Percentiles rank a stretch among this genome's conserved stretches.
These are phyloP conservation scores for Drosophila picticornis DNA, from an alignment of 2,888 invertebrate genomes.

Conservation along the genomic window DNA sequence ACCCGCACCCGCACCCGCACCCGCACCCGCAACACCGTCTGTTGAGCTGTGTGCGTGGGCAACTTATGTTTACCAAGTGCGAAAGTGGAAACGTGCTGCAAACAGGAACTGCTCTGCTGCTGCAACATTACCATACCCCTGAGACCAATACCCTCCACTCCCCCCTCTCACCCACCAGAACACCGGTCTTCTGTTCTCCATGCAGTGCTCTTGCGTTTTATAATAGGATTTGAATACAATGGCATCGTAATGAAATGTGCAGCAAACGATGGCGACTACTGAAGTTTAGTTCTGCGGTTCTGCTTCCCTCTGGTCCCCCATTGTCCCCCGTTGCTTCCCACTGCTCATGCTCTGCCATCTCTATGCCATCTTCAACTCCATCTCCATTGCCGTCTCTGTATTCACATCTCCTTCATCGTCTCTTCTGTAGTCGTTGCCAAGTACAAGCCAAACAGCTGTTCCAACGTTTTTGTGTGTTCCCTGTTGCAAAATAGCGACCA, in stretches of 20 bases:
- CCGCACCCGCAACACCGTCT: not conserved
- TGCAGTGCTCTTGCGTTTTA: slow-evolving; percentile 70
- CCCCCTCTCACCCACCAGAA: not conserved
- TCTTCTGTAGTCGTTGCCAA: slow-evolving; percentile 47
- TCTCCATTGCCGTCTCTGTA: slow-evolving; percentile 2
- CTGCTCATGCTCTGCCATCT: slow-evolving; percentile 7
- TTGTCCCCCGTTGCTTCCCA: not conserved
- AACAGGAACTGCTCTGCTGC: slow-evolving; percentile 69
- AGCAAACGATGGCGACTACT: slow-evolving; percentile 75
- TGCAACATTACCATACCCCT: slow-evolving; percentile 46
- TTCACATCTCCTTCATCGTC: slow-evolving; percentile 8
- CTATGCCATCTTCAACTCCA: slow-evolving; percentile 2
- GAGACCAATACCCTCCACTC: not conserved
- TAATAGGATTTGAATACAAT: slow-evolving; percentile 79
- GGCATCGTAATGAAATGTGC: slow-evolving; percentile 80
- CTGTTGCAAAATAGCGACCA: slow-evolving; percentile 40
- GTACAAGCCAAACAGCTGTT: slow-evolving; percentile 76
- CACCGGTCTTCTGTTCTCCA: slow-evolving; percentile 23
- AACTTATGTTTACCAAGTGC: slow-evolving; percentile 81
- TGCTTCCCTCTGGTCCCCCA: slow-evolving; percentile 12
- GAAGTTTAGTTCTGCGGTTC: slow-evolving; percentile 73
- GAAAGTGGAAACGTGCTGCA: slow-evolving; percentile 80
- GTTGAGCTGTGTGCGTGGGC: slow-evolving; percentile 58
- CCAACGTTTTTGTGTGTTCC: slow-evolving; percentile 49
- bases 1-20: not conserved